These are phyloP conservation scores for Triplophysa dalaica DNA, from an alignment of 2,113 vertebrate species.

Conservation along the genomic window DNA sequence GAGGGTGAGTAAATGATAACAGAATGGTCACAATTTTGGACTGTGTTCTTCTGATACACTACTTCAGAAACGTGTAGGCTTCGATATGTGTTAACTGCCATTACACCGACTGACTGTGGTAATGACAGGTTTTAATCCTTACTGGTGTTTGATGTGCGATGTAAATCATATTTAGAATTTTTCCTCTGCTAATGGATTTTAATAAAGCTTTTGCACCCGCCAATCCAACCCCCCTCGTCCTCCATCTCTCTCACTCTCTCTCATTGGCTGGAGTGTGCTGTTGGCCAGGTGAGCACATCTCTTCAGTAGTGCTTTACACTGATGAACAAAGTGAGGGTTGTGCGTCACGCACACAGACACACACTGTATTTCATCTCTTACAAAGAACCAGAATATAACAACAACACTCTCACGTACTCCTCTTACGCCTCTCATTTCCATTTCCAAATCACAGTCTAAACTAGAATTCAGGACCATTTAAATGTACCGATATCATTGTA, in stretches of 20 bases:
- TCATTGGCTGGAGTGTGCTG: constrained; percentile 24
- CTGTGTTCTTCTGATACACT: no score
- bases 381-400: constrained; percentile 22
- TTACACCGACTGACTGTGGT: no score
- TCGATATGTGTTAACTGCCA: no score
- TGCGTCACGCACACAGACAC: constrained; percentile 39
- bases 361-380: constrained; percentile 27
- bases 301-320: constrained; percentile 49
- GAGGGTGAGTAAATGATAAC: no score
- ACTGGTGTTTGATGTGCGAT: not conserved
- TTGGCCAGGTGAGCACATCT: constrained; percentile 42
- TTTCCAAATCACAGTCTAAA: not conserved
- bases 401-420: not conserved
- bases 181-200: constrained; percentile 38
- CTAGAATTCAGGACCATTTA: not conserved
- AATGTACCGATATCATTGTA: no score
- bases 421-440: not conserved
- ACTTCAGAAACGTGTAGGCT: no score
- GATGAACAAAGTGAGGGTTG: constrained; percentile 43
- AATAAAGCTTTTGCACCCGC: constrained; percentile 14
- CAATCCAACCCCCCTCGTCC: no score
- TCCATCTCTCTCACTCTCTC: constrained; percentile 5
- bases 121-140: not conserved
- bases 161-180: constrained; percentile 18
- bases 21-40: no score